Evolutionary conservation across 2,888 invertebrate genomes (phyloP).

Genomic region (Poecilobothrus nobilitatus): DNA sequence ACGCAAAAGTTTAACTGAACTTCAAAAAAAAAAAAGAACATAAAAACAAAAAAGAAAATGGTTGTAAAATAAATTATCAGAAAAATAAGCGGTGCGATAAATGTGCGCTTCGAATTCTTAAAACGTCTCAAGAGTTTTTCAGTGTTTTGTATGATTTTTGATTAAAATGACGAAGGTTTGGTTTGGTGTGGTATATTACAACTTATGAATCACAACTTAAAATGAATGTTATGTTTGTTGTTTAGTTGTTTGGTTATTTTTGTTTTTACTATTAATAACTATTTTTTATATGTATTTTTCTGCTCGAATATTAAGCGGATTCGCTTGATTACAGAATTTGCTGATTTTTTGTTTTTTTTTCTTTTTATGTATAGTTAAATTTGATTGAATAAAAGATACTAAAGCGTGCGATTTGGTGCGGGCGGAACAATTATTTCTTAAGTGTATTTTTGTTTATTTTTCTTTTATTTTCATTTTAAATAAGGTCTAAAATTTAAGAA

Average conservation of each 20-base stretch:
- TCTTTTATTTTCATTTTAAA: neutral
- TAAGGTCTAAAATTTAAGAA: neutral
- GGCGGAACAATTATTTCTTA: neutral
- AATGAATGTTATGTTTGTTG: neutral
- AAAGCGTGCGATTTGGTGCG: slow-evolving; percentile 5
- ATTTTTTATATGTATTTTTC: neutral
- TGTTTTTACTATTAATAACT: too few species aligned
- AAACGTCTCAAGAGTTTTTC: neutral
- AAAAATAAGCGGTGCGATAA: neutral
- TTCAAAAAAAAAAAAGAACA: neutral
- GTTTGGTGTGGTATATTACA: neutral
- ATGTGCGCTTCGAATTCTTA: neutral
- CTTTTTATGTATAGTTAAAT: too few species aligned
- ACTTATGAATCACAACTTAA: neutral
- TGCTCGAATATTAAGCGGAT: neutral
- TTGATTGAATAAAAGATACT: neutral
- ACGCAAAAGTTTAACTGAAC: neutral
- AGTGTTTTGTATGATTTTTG: neutral
- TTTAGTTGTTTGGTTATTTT: neutral
- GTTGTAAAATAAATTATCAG: too few species aligned
- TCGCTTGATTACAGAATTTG: neutral
- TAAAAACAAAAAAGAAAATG: neutral
- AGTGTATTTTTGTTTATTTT: neutral
- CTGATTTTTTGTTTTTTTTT: neutral
- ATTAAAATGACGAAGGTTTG: too few species aligned